phyloP scores from a whole-genome alignment of 64 coral and sea anemone genomes.

The Trachythela sp. region DNA sequence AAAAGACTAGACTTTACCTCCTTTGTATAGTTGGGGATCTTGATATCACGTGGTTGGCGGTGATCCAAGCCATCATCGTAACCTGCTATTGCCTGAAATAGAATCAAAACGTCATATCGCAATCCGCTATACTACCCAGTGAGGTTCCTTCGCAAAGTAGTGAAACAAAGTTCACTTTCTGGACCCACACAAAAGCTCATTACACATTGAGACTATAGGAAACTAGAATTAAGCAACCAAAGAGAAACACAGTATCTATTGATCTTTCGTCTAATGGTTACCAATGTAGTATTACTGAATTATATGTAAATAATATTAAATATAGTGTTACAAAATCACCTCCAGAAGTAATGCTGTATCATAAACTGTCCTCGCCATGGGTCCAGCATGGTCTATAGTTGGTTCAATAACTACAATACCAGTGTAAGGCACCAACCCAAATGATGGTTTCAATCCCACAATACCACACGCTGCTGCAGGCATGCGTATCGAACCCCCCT shows the following conservation, averaged over 20 bases:
- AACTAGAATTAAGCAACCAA: no score
- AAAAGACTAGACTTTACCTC: background rate
- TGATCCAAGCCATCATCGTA: constrained; percentile 40
- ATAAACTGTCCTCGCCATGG: constrained; percentile 68
- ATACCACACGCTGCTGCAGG: constrained; percentile 67
- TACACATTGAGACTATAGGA: no score
- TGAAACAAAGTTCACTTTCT: no score
- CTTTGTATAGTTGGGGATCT: constrained; percentile 18
- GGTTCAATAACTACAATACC: constrained; percentile 56
- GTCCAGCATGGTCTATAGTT: constrained; percentile 65
- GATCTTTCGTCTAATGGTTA: no score
- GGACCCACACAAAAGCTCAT: no score
- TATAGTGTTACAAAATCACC: constrained; percentile 16
- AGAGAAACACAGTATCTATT: no score
- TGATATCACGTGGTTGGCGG: constrained; percentile 28
- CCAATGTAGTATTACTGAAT: no score
- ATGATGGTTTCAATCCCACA: constrained; percentile 84
- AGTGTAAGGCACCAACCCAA: constrained; percentile 76
- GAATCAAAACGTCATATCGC: constrained; percentile 44
- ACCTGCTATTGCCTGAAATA: constrained; percentile 31
- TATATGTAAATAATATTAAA: no score
- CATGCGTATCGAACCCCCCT: constrained; percentile 74
- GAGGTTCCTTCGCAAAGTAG: constrained; percentile 58
- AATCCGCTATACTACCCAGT: constrained; percentile 44
- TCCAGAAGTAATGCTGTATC: constrained; percentile 68